Evolutionary conservation across 2,888 invertebrate genomes (phyloP).

Genomic region (Drosophila meridionalis): DNA sequence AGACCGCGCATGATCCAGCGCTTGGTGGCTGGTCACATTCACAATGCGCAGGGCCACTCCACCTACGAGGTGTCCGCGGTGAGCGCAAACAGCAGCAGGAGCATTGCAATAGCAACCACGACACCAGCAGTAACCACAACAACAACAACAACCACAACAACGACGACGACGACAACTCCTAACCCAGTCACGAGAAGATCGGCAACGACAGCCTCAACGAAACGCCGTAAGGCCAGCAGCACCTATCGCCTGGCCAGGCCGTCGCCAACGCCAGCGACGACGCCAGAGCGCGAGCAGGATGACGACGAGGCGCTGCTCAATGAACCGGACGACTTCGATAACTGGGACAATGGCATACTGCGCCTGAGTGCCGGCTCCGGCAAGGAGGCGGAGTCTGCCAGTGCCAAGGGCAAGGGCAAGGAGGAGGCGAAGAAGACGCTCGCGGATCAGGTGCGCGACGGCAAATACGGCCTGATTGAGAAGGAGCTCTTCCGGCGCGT

Average conservation of each 20-base stretch:
- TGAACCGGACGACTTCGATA: conserved; percentile 83
- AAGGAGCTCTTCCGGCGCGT: conserved; percentile 91
- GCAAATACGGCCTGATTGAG: conserved; percentile 95
- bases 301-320: conserved; percentile 83
- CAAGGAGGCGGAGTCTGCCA: conserved; percentile 85
- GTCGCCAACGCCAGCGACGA: neutral
- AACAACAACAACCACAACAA: conserved; percentile 15
- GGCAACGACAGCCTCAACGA: neutral
- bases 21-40: conserved; percentile 89
- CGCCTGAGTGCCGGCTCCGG: conserved; percentile 90
- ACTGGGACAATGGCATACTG: conserved; percentile 89
- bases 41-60: conserved; percentile 81
- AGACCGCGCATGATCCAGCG: conserved; percentile 88
- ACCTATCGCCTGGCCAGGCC: conserved; percentile 67
- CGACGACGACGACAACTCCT: conserved; percentile 4
- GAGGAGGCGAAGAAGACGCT: conserved; percentile 93
- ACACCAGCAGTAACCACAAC: conserved; percentile 12
- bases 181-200: conserved; percentile 6
- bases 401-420: conserved; percentile 69
- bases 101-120: conserved; percentile 36
- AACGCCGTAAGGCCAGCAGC: conserved; percentile 71
- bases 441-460: conserved; percentile 95
- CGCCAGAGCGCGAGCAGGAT: conserved; percentile 36
- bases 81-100: conserved; percentile 66
- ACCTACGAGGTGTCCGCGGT: conserved; percentile 79